Conservation (phyloP, 2,113 vertebrate species). For the Phrynosoma platyrhinos region DNA sequence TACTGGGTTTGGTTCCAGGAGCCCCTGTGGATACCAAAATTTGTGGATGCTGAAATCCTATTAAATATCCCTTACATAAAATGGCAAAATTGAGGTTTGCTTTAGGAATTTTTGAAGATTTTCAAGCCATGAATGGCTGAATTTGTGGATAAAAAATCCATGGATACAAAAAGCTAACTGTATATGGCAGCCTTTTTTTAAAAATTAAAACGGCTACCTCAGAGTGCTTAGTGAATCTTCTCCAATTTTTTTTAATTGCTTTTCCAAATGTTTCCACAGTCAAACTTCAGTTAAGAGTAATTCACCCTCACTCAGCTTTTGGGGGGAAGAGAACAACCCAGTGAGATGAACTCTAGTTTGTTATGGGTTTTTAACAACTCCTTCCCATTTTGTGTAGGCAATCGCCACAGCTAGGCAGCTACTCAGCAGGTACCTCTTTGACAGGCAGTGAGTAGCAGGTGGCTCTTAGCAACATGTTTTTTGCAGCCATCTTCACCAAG, state of each 20-base stretch:
- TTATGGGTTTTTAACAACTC: background rate
- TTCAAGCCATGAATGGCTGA: no score
- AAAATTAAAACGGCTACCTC: background rate
- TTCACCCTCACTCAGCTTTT: background rate
- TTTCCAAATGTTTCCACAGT: background rate
- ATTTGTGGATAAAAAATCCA: no score
- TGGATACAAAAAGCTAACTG: no score
- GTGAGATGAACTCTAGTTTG: background rate
- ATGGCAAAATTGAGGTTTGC: no score
- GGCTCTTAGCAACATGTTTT: slow-evolving; percentile 2
- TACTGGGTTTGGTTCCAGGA: no score
- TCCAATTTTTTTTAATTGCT: background rate
- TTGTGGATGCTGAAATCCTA: no score
- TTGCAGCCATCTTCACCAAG: slow-evolving; percentile 8
- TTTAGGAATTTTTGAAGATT: no score
- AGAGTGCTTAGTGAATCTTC: background rate
- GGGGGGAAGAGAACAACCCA: background rate
- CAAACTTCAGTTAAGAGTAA: background rate
- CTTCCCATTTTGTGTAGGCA: background rate
- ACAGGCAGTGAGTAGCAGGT: background rate
- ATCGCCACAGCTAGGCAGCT: background rate
- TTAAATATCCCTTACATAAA: no score
- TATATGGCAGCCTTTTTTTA: background rate
- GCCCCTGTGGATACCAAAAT: no score
- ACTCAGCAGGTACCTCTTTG: background rate